A percentile compares a stretch with the other conserved stretches of the same genome.
phyloP scores from a whole-genome alignment of 2,797 vertebrate genomes.

The Mormyrops boulengeri region DNA sequence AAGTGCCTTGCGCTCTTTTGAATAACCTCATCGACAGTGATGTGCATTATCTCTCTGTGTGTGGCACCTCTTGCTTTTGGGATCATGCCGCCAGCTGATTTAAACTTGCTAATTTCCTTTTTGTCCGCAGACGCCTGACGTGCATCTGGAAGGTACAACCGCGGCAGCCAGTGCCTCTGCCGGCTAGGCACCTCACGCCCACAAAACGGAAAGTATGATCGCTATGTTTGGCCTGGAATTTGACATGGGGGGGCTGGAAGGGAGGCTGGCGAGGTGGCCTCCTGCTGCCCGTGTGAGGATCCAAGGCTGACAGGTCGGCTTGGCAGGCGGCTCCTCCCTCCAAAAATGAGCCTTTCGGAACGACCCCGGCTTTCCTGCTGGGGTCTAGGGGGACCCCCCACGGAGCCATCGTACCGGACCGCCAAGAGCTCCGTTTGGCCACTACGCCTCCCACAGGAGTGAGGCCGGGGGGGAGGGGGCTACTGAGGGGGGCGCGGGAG shows the following conservation, averaged over 20 bases:
- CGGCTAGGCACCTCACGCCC: not conserved
- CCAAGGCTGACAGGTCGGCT: constrained; percentile 59
- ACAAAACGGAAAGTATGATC: not conserved
- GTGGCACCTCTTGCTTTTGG: not conserved
- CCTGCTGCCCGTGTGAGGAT: constrained; percentile 50
- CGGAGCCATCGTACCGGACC: constrained; percentile 43
- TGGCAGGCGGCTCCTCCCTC: constrained; percentile 59
- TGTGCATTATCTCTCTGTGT: not conserved
- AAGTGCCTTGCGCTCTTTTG: not conserved
- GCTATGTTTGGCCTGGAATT: constrained; percentile 58
- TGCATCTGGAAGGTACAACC: not conserved
- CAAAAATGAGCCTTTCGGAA: constrained; percentile 61
- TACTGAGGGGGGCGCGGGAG: not conserved
- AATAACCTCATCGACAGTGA: not conserved
- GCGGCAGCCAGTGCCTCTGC: not conserved
- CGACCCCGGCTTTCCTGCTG: constrained; percentile 41
- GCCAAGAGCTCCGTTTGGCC: not conserved
- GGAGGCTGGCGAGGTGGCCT: constrained; percentile 59
- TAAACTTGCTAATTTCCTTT: not conserved
- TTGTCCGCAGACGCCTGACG: not conserved
- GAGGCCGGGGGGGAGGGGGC: not conserved
- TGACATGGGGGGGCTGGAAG: constrained; percentile 36
- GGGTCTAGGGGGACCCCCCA: constrained; percentile 59
- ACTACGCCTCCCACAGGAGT: not conserved
- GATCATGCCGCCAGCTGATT: not conserved